A percentile compares a stretch with the other conserved stretches of the same genome.
Conservation (phyloP, 2,113 vertebrate species). For the Nycticryphes semicollaris region DNA sequence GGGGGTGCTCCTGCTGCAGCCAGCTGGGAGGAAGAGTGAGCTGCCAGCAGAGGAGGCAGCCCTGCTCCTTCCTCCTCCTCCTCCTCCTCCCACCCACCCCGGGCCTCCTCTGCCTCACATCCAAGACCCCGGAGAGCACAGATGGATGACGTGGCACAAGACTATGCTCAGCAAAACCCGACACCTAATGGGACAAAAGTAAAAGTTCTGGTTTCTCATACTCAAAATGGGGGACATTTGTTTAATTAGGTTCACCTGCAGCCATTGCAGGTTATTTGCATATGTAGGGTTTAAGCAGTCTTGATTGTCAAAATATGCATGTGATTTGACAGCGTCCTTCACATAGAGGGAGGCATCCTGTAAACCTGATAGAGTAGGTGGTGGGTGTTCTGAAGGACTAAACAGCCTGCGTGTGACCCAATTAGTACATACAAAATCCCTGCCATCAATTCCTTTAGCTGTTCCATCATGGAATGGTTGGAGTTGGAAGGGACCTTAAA, state of each 20-base stretch:
- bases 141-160: neutral
- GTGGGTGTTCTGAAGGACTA: neutral
- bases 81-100: rapidly evolving
- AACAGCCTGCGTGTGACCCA: neutral
- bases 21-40: neutral
- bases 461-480: too few relatives aligned
- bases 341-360: neutral
- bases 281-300: neutral
- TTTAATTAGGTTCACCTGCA: neutral
- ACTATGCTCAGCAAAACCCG: neutral
- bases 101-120: neutral
- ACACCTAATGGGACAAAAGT: neutral
- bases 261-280: neutral
- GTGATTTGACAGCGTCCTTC: rapidly evolving
- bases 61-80: neutral
- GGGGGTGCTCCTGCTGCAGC: neutral
- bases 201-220: neutral
- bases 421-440: neutral
- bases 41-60: neutral
- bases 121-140: rapidly evolving
- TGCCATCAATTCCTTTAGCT: neutral
- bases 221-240: neutral
- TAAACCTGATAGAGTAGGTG: neutral
- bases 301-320: neutral
- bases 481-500: too few relatives aligned